Evolutionary conservation across 2,113 vertebrate species (phyloP).

Genomic region (Spheniscus mendiculus): DNA sequence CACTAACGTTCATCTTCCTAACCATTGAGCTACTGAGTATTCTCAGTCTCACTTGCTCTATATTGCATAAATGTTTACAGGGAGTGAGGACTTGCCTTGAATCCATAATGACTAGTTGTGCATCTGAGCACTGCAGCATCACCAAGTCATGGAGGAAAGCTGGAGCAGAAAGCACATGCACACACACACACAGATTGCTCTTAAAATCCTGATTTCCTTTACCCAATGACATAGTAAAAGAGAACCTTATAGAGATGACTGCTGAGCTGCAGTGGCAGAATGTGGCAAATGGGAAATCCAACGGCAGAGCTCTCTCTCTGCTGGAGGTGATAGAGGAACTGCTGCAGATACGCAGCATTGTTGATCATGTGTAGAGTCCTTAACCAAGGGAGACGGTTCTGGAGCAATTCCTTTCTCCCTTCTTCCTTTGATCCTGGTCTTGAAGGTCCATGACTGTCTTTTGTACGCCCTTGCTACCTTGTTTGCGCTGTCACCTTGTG

Average conservation of each 20-base stretch:
- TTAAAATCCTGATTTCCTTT: background rate
- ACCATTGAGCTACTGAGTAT: background rate
- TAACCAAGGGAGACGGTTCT: background rate
- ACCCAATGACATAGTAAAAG: background rate
- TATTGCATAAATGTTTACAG: background rate
- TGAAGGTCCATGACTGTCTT: background rate
- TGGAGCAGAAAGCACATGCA: background rate
- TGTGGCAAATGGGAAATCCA: background rate
- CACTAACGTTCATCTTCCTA: background rate
- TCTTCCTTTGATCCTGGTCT: background rate
- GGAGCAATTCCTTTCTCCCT: background rate
- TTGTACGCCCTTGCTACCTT: background rate
- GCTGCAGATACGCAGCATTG: background rate
- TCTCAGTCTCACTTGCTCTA: background rate
- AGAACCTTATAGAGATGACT: background rate
- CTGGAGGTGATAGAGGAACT: rapidly evolving
- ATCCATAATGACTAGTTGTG: background rate
- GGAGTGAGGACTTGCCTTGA: background rate
- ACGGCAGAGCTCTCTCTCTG: background rate
- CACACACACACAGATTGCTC: background rate
- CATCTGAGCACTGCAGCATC: background rate
- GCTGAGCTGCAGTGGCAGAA: background rate
- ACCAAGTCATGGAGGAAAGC: rapidly evolving
- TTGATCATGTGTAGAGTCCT: background rate
- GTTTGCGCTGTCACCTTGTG: background rate